Evolutionary conservation across 2,888 invertebrate species (phyloP), one percentile per base, ranked within the genome.

Genomic region (Emmelina monodactyla): DNA sequence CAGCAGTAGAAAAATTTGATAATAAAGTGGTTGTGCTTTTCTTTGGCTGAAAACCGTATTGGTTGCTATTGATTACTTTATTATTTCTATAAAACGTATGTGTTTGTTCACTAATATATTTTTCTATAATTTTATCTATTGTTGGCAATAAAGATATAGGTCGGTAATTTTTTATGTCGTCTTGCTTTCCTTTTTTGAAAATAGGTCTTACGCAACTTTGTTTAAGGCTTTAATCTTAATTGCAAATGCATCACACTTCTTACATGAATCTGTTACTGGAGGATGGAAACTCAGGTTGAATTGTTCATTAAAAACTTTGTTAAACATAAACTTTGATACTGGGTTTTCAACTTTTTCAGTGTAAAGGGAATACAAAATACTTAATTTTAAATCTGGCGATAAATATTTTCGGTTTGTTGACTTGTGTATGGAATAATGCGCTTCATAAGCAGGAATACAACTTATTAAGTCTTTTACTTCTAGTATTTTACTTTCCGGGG

Each of bases 401-500:
- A 37, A 34, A 25, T 32, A 37, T 19, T 31, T 25, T 16, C 37
- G 33, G 14, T 19, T 30, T 30, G 6, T 30, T 33, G 33, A 33
- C 37, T 42, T 42, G 28, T 42, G 38, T 32, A 31, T 29, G 16
- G 39, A 36, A 25, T 40, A 42, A 25, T 42, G 40, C 14, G 42
- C 39, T 22, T 42, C 38, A 42, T 42, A 40, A 33, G 28, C 33
- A 7, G 40, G 38, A 38, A 42, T 38, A 22, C 19, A 40, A 31
- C 42, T 38, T 13, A 42, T 47, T 30, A 47, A 43, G 16, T 35
- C n/a, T 31, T 42, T 38, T 22, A 43, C 37, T 29, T 35, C 19
- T 31, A 38, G 14, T 25, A 43, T 22, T 39, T 41, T 41, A 16
- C 16, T 14, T 14, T 39, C 38, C 22, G 32, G 28, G 33, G 43